phyloP scores from a whole-genome alignment of 1,140 invertebrate genomes.

The Drosophila kurseongensis region DNA sequence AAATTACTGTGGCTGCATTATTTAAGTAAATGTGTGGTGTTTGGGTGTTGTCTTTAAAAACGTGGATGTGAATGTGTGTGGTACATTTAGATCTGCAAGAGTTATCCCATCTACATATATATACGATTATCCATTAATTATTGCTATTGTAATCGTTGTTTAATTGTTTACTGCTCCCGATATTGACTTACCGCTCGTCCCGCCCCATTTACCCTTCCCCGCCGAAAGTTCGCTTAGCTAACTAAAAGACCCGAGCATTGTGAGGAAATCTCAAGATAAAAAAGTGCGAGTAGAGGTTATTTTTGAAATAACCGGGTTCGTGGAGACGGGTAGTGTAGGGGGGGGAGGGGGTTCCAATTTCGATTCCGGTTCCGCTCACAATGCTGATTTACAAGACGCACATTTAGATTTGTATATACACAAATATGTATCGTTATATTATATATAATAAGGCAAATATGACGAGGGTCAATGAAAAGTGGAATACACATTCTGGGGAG shows the following conservation, averaged over 20 bases:
- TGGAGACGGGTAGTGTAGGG: not conserved
- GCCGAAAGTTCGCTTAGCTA: conserved; percentile 33
- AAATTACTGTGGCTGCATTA: conserved; percentile 36
- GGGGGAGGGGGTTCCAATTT: not conserved
- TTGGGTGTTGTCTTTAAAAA: conserved; percentile 34
- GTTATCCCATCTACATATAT: conserved; percentile 23
- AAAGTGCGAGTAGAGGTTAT: conserved; percentile 11
- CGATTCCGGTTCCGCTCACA: conserved; percentile 23
- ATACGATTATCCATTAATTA: conserved; percentile 32
- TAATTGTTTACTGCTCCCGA: conserved; percentile 16
- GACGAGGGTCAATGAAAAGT: conserved; percentile 51
- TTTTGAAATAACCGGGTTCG: conserved; percentile 38
- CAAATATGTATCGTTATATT: conserved; percentile 57
- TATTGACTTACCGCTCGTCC: conserved; percentile 4
- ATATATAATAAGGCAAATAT: conserved; percentile 80
- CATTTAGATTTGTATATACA: conserved; percentile 19
- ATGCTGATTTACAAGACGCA: conserved; percentile 44
- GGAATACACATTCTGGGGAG: conserved; percentile 5
- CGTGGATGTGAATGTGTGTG: conserved; percentile 18
- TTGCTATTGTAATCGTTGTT: conserved; percentile 54
- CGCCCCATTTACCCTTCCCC: not conserved
- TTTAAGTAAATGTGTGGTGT: conserved; percentile 17
- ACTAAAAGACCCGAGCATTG: conserved; percentile 24
- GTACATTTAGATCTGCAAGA: conserved; percentile 22
- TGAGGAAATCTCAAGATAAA: conserved; percentile 34